Percentiles rank a stretch among this genome's conserved stretches.
These are phyloP conservation scores for Apoderus coryli DNA, from an alignment of 2,888 invertebrate species.

Conservation along the genomic window DNA sequence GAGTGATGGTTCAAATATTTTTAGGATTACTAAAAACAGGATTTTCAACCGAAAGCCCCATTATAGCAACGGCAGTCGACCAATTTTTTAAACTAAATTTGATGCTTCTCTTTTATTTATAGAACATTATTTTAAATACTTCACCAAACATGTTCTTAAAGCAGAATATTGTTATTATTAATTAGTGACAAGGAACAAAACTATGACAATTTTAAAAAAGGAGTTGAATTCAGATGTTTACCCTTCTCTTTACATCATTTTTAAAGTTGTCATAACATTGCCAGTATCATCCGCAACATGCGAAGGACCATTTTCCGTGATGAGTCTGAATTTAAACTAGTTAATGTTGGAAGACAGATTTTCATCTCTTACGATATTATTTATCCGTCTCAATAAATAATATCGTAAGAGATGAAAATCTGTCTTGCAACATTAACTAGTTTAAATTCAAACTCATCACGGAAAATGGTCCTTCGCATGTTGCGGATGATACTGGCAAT, in stretches of 20 bases:
- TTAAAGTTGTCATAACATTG: constrained; percentile 6
- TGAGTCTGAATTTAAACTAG: constrained; percentile 7
- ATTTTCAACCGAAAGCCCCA: constrained; percentile 1
- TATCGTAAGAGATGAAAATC: constrained; percentile 6
- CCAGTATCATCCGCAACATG: constrained; percentile 6
- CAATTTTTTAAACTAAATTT: constrained; percentile 1
- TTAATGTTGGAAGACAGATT: constrained; percentile 7
- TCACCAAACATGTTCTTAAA: background rate
- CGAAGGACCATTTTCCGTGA: constrained; percentile 8
- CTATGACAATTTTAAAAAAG: constrained; percentile 5
- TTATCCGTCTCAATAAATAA: too few relatives aligned
- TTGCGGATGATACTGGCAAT: constrained; percentile 3
- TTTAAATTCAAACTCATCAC: constrained; percentile 6
- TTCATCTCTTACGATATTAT: constrained; percentile 1
- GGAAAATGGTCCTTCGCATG: constrained; percentile 9
- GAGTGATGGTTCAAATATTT: constrained; percentile 1
- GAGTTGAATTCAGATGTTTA: background rate
- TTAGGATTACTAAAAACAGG: background rate
- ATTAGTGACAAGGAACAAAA: background rate
- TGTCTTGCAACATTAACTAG: constrained; percentile 7
- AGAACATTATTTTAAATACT: too few relatives aligned
- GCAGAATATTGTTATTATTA: too few relatives aligned
- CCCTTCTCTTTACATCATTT: background rate
- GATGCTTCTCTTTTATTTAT: too few relatives aligned
- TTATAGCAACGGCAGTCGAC: constrained; percentile 7